A percentile compares a stretch with the other conserved stretches of the same genome.
These are phyloP conservation scores for Schizopygopsis malacanthus DNA, from an alignment of 2,797 vertebrate species.

Conservation along the genomic window DNA sequence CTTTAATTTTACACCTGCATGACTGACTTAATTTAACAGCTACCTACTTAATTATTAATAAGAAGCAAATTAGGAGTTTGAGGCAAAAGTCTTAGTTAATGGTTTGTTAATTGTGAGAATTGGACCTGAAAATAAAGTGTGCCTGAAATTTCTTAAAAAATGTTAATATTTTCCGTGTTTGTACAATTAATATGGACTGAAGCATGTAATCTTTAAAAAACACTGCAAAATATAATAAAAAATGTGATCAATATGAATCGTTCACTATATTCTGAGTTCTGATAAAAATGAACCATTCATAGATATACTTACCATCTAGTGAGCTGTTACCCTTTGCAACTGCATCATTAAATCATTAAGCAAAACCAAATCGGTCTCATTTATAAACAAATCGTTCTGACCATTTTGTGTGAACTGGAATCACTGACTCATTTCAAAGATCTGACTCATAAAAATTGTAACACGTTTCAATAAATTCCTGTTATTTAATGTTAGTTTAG, in stretches of 20 bases:
- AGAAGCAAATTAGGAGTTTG: no score
- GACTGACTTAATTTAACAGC: no score
- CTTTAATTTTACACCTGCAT: neutral
- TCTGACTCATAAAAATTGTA: neutral
- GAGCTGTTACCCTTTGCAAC: neutral
- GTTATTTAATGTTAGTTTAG: neutral
- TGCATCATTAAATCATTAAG: neutral
- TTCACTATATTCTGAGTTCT: neutral
- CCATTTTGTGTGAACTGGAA: neutral
- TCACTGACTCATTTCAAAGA: neutral
- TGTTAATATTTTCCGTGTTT: no score
- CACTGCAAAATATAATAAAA: neutral
- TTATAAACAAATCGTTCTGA: neutral
- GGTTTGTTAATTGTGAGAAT: no score
- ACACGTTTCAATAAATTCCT: neutral
- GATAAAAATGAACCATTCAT: neutral
- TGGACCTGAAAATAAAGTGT: no score
- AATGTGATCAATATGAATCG: neutral
- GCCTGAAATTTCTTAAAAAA: no score
- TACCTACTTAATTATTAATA: no score
- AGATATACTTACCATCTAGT: no score
- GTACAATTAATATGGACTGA: neutral
- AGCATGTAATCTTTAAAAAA: no score
- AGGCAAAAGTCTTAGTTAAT: neutral
- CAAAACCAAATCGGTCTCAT: neutral